phyloP scores from a whole-genome alignment of 2,113 vertebrate species.

The Xenopus laevis region DNA sequence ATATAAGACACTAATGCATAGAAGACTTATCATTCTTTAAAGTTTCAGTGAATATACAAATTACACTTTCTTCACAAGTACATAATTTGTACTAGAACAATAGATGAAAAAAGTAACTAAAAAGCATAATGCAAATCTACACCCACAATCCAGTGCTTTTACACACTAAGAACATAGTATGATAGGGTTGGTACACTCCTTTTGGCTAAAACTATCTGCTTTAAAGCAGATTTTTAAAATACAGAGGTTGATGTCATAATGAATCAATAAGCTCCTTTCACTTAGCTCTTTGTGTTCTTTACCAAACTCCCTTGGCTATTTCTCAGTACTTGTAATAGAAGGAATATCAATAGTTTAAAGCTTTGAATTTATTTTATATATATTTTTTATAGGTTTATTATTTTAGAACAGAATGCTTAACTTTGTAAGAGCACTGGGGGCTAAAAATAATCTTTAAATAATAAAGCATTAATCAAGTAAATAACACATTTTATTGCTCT shows the following conservation, averaged over 20 bases:
- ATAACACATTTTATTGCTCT: slow-evolving; percentile 11
- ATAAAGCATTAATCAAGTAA: neutral
- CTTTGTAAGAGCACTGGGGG: slow-evolving; percentile 10
- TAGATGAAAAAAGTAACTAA: no score
- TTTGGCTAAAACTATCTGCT: no score
- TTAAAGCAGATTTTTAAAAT: neutral
- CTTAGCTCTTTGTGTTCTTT: slow-evolving; percentile 19
- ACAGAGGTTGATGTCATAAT: slow-evolving; percentile 6
- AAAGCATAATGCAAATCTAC: no score
- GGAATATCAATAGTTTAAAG: slow-evolving; percentile 31
- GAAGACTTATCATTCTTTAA: no score
- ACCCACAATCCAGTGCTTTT: no score
- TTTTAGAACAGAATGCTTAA: slow-evolving; percentile 28
- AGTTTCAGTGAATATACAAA: no score
- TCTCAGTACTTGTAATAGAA: slow-evolving; percentile 31
- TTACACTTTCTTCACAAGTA: no score
- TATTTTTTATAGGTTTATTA: slow-evolving; percentile 36
- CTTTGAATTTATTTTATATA: slow-evolving; percentile 35
- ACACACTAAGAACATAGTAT: no score
- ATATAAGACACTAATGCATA: no score
- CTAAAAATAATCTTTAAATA: slow-evolving; percentile 30
- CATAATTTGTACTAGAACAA: no score
- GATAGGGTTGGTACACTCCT: no score
- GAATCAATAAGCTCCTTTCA: slow-evolving; percentile 22
- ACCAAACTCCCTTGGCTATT: slow-evolving; percentile 27